Evolutionary conservation across 2,113 vertebrate species (phyloP), one percentile per base, ranked within the genome.

Genomic region (Halcyon malimbica): DNA sequence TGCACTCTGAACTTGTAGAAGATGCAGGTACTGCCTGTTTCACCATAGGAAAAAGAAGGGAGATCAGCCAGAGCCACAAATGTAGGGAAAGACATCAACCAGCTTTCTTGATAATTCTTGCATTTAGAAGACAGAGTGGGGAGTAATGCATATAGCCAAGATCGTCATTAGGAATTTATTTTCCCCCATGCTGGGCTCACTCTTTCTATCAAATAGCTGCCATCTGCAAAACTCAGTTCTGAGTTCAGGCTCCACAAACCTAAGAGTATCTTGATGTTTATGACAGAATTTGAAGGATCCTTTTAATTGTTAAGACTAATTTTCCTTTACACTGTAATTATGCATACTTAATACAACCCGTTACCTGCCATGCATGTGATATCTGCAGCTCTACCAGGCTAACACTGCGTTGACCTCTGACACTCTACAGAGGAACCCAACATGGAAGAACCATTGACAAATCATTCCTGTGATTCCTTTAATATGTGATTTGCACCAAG

Each of bases 401-500:
- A 26, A 50, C 1, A 0, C 57, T 53, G 39, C n/a, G 11, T 41
- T 73, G 77, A 76, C 13, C 83, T 50, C 54, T 60, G 71, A 41
- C 39, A 24, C 48, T 69, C n/a, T 20, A 4, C 44, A 68, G 57
- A 87, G 83, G 68, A 20, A 86, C 65, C 33, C 65, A 92, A 50
- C 21, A 0, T 10, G 39, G 65, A 60, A 53, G 37, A 82, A 20
- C 31, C 67, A 80, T 26, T 0, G 0, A 59, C 4, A 1, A 19
- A 79, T 65, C 68, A 21, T 48, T 50, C 87, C 69, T 74, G 54
- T 31, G 7, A 39, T 51, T 86, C 54, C 51, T 87, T 87, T 80
- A 84, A 67, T 87, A 33, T 7, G 0, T 1, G 0, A 31, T 46
- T 93, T 80, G 59, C 89, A 67, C 59, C 54, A 7, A 87, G 53